These are phyloP conservation scores for Poecile atricapillus DNA, from an alignment of 2,113 vertebrate species.

Conservation along the genomic window DNA sequence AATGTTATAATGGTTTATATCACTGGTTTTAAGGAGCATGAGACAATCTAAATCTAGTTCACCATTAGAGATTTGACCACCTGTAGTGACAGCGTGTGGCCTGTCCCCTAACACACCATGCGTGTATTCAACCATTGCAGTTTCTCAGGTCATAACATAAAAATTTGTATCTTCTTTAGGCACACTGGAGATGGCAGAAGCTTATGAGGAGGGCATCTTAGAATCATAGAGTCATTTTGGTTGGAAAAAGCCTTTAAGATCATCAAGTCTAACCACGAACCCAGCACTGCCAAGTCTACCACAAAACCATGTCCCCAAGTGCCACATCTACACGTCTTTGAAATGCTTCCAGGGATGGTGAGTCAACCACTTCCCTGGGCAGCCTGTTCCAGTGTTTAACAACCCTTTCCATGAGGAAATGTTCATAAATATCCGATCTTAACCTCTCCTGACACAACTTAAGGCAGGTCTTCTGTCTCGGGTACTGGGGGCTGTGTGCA, in stretches of 20 bases:
- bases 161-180: neutral
- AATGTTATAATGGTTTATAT: neutral
- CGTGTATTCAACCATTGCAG: fast-evolving
- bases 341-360: neutral
- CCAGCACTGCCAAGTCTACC: neutral
- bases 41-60: neutral
- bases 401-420: neutral
- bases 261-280: neutral
- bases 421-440: neutral
- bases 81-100: neutral
- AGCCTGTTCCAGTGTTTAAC: neutral
- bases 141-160: fast-evolving
- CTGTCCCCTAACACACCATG: neutral
- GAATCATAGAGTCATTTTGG: neutral
- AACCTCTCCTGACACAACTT: neutral
- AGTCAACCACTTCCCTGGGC: neutral
- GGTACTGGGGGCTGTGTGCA: neutral
- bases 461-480: fast-evolving
- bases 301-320: neutral
- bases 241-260: neutral
- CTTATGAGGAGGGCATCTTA: neutral
- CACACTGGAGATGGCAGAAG: fast-evolving
- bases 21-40: neutral
- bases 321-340: fast-evolving
- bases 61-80: neutral